A percentile compares a stretch with the other conserved stretches of the same genome.
Conservation (phyloP, 2,113 vertebrate genomes). For the Hydropotes inermis region DNA sequence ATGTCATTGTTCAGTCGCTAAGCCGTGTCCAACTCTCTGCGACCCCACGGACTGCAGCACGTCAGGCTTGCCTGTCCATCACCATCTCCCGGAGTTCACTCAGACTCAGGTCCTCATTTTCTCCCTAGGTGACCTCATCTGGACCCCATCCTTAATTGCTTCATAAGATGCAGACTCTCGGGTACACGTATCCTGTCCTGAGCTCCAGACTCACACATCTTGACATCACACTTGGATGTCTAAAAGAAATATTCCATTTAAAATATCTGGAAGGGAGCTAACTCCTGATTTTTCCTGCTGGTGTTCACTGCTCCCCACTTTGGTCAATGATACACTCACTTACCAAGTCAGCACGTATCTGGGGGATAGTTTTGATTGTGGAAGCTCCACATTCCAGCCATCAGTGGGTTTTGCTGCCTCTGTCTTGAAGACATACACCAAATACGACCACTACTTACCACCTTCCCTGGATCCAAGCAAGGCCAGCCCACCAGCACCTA, state of each 20-base stretch:
- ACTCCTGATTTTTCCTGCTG: not conserved
- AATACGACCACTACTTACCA: fast-evolving
- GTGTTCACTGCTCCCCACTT: not conserved
- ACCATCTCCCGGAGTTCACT: not conserved
- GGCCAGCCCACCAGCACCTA: fast-evolving
- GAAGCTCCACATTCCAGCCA: no score
- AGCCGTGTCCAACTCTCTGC: not conserved
- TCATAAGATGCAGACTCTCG: not conserved
- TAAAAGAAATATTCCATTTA: not conserved
- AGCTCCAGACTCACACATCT: not conserved
- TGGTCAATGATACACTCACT: not conserved
- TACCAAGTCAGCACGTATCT: not conserved
- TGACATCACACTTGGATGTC: not conserved
- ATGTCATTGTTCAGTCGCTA: fast-evolving
- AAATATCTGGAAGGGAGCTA: not conserved
- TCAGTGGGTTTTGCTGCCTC: not conserved
- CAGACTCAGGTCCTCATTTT: not conserved
- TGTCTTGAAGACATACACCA: not conserved
- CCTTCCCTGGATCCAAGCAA: no score
- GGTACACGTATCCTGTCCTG: fast-evolving
- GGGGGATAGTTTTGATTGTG: not conserved
- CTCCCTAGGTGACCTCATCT: no score
- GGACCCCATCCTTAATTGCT: not conserved
- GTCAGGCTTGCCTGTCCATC: not conserved
- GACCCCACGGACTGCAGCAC: not conserved